Percentiles rank a stretch among this genome's conserved stretches.
Evolutionary conservation across 2,113 vertebrate genomes (phyloP).

Genomic region (Phaethornis superciliosus): DNA sequence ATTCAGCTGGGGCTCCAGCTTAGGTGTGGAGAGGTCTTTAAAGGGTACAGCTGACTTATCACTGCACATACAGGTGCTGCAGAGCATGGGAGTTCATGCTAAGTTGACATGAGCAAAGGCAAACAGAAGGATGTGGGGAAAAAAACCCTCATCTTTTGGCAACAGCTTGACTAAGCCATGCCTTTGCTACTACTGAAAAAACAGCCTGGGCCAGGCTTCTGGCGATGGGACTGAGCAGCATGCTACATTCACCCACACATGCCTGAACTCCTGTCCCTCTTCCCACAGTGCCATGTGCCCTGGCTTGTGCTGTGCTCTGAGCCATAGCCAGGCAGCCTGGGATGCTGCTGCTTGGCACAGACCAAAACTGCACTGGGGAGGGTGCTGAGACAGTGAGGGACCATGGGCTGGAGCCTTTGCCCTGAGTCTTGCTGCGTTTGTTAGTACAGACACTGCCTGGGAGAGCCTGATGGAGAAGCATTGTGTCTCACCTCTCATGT

Average conservation of each 20-base stretch:
- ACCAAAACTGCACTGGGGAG: not conserved
- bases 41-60: not conserved
- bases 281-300: not conserved
- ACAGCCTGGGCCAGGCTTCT: not conserved
- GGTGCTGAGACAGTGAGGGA: not conserved
- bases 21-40: not conserved
- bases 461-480: not conserved
- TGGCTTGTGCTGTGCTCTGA: not conserved
- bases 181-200: not conserved
- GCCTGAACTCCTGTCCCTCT: not conserved
- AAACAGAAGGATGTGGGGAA: not conserved
- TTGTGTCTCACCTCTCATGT: not conserved
- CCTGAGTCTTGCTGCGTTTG: not conserved
- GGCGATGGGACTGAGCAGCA: not conserved
- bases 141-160: not conserved
- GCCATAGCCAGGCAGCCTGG: accelerated
- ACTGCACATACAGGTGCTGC: not conserved
- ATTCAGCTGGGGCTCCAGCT: not conserved
- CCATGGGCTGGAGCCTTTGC: not conserved
- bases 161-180: not conserved
- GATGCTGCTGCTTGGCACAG: not conserved
- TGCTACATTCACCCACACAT: not conserved
- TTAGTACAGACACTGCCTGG: not conserved
- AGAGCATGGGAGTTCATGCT: not conserved
- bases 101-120: not conserved